Base-by-base conservation (phyloP, 64 coral and sea anemone species). In the Montipora sp. region DNA sequence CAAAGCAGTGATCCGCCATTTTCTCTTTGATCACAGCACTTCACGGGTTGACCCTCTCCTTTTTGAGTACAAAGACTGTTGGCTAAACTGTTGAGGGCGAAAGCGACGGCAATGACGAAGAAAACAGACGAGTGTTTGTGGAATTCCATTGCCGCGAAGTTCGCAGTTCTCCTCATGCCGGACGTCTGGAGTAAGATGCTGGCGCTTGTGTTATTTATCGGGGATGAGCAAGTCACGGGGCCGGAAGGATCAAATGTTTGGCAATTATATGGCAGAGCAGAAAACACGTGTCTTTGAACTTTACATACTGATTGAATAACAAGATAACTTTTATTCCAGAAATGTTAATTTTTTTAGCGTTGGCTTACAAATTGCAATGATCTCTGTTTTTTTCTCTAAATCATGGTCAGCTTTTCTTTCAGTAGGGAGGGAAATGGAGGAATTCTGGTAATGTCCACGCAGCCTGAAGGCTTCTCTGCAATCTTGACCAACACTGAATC, bases 21-120 rank as follows among this genome's bases (percentile, higher is more conserved):
- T 3, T 91, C 78, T 77, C 83, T 94, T 49, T 84, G 77, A 87
- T 98, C 95, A 81, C 95, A 98, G 47, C 82, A 85, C 2, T 85
- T 43, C 5, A 85, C 65, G 44, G 82, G 65, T 12, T 63, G 63
- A 47, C 82, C 82, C 3, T 71, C 46, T 85, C 71, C 82, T 12
- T 85, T 71, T 71, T 85, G 82, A 71, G 71, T 47, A 11, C 82
- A 85, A 21, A 47, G 18, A 19, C 82, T 13, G 15, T 85, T 15
- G 7, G 82, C 82, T 9, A 85, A 70, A 11, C 44, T 48, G 18
- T 18, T 71, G 7, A 85, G 16, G 36, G 15, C 47, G 71, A 85
- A 71, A 50, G 7, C 47, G 7, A 85, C 47, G 15, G 63, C 43
- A 22, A 85, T 22, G 20, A 19, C 46, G 47, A 85, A 46, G 53